Percentiles rank a stretch among this genome's conserved stretches.
Conservation (phyloP, 2,113 vertebrate genomes). For the Lota lota region DNA sequence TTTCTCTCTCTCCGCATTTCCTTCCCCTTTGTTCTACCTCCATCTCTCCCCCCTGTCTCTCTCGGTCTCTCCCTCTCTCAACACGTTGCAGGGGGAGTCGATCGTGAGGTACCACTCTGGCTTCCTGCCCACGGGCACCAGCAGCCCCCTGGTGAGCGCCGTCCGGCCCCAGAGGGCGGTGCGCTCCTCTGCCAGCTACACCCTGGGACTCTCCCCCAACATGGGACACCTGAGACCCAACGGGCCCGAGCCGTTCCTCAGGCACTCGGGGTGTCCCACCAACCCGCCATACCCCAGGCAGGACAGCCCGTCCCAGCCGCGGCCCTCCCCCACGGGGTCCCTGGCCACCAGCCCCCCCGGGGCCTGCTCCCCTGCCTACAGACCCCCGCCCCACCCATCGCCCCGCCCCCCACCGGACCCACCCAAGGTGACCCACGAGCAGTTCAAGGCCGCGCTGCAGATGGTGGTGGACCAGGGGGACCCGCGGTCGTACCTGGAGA, state of each 20-base stretch:
- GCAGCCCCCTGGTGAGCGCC: conserved; percentile 69
- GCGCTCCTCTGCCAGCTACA: conserved; percentile 77
- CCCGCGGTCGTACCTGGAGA: conserved; percentile 87
- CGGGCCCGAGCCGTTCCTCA: conserved; percentile 69
- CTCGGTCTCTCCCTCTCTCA: background rate
- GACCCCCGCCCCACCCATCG: conserved; percentile 77
- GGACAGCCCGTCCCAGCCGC: conserved; percentile 79
- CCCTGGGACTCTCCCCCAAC: conserved; percentile 74
- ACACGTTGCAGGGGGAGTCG: conserved; percentile 67
- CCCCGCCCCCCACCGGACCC: conserved; percentile 80
- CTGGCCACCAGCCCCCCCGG: conserved; percentile 85
- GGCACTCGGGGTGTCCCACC: conserved; percentile 68
- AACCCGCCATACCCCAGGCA: conserved; percentile 70
- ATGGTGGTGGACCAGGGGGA: conserved; percentile 98
- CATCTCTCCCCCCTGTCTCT: conserved; percentile 9
- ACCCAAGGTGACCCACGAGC: conserved; percentile 89
- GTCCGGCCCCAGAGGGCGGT: conserved; percentile 68
- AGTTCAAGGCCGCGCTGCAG: conserved; percentile 95
- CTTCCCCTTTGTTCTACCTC: conserved; percentile 12
- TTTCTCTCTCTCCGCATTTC: background rate
- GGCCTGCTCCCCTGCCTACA: conserved; percentile 88
- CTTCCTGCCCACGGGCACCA: conserved; percentile 72
- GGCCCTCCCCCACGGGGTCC: conserved; percentile 89
- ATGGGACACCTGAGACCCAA: conserved; percentile 65
- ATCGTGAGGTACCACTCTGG: conserved; percentile 68